Base-by-base conservation (phyloP, 1,140 invertebrate species). In the Drosophila lowei region DNA sequence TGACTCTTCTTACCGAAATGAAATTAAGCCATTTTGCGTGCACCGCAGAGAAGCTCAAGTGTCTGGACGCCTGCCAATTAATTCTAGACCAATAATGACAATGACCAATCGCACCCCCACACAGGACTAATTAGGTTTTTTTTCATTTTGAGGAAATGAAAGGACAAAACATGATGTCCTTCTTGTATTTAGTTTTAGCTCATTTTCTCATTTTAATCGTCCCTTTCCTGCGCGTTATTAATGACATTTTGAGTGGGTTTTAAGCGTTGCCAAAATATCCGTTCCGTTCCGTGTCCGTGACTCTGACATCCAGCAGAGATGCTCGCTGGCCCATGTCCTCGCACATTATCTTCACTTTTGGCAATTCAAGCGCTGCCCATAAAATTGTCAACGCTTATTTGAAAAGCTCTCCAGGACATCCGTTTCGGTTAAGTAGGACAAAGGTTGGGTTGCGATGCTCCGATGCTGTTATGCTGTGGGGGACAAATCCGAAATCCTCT, bases 161-260 rank as follows among this genome's bases (percentile, higher is more conserved):
- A 2, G 38, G 59, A 73, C 42, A 43, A 15, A 25, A 43, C 61
- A 28, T n/a, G 46, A 54, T 43, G 44, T 58, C 62, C 46, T 54
- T 41, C 59, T 46, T 43, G 50, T 64, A 68, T 75, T 72, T 49
- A 47, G 50, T 64, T 73, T 75, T 66, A 16, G 55, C 41, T 62
- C 59, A 38, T 68, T 70, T 79, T 64, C 21, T 53, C 55, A 54
- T 56, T 81, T 57, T 73, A 62, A 41, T 49, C 56, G 18, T 7
- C 47, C 25, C 43, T 71, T 55, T 70, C 66, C 42, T 55, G 56
- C 44, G 47, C 21, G 59, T 73, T 64, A 58, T 65, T 85, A 71
- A 85, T 85, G 66, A 13, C 48, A 63, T 76, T 84, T 76, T 79
- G 77, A 85, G 59, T 72, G 54, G 65, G 57, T 58, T 73, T 70